phyloP scores from a whole-genome alignment of 2,113 vertebrate genomes.

The Podarcis raffonei region DNA sequence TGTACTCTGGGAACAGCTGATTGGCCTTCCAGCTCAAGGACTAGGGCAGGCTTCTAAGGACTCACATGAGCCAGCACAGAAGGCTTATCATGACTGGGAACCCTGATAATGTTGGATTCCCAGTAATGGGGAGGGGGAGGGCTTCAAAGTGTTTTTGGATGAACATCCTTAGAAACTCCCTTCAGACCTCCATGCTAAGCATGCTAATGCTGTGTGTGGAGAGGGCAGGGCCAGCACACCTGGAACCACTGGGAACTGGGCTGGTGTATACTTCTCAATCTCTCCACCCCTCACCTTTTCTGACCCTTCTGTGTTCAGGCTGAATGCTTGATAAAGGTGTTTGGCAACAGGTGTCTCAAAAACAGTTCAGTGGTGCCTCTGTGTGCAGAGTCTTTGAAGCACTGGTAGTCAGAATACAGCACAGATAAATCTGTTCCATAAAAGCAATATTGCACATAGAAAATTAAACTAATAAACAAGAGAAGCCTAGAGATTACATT shows the following conservation, averaged over 20 bases:
- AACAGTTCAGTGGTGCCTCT: not conserved
- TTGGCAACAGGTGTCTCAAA: not conserved
- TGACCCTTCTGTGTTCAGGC: not conserved
- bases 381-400: not conserved
- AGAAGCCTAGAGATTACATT: slow-evolving; percentile 54
- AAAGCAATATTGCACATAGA: slow-evolving; percentile 64
- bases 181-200: not conserved
- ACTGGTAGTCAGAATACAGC: not conserved
- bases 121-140: no score
- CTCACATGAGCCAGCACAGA: no score
- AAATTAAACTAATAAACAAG: slow-evolving; percentile 76
- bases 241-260: no score
- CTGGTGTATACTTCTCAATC: no score
- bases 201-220: not conserved
- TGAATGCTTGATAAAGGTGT: not conserved
- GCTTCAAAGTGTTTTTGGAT: not conserved
- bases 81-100: not conserved
- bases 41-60: no score
- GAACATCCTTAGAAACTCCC: not conserved
- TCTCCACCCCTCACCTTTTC: not conserved
- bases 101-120: not conserved
- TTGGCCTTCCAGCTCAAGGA: no score
- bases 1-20: no score
- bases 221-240: not conserved
- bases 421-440: slow-evolving; percentile 63